Percentiles rank a stretch among this genome's conserved stretches.
Evolutionary conservation across 2,113 vertebrate genomes (phyloP).

Genomic region (Lutjanus erythropterus): DNA sequence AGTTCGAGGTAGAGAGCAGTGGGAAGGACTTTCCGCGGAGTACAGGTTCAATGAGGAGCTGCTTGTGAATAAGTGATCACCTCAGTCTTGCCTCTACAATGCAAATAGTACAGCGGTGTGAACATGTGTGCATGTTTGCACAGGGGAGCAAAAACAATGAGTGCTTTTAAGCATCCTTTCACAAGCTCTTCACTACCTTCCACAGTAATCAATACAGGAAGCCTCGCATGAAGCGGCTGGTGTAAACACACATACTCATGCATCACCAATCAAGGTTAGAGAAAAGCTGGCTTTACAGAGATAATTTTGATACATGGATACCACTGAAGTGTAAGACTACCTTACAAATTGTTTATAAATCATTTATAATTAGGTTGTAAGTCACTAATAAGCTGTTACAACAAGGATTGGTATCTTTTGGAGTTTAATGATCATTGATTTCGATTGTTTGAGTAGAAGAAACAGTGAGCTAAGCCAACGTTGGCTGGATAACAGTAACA

Average conservation of each 20-base stretch:
- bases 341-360: no score
- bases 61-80: slow-evolving; percentile 22
- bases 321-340: no score
- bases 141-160: background rate
- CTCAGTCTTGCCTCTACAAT: background rate
- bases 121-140: background rate
- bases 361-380: no score
- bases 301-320: slow-evolving; percentile 25
- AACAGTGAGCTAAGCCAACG: no score
- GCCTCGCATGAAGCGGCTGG: background rate
- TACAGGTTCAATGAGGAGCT: background rate
- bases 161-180: background rate
- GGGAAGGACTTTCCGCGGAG: background rate
- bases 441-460: no score
- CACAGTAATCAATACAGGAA: slow-evolving; percentile 26
- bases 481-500: no score
- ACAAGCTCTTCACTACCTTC: background rate
- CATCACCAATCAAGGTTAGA: background rate
- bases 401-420: no score
- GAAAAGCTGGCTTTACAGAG: slow-evolving; percentile 7
- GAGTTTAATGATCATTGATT: no score
- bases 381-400: no score
- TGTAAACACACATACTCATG: slow-evolving; percentile 10
- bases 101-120: background rate
- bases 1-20: background rate